phyloP scores from a whole-genome alignment of 2,888 invertebrate genomes.

The Eupithecia pulchellata region DNA sequence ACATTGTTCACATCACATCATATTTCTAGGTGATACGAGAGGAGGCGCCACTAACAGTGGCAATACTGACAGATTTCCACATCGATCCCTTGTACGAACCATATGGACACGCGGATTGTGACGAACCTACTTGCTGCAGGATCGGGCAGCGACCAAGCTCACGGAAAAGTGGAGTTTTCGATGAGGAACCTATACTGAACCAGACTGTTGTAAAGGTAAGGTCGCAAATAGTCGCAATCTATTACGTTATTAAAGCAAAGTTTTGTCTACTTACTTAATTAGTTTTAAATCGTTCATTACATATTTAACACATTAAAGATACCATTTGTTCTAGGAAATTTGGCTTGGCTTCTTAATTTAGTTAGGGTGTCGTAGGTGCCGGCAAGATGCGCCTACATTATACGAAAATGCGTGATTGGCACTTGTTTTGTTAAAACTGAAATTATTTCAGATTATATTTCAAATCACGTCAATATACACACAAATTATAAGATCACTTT shows the following conservation, averaged over 20 bases:
- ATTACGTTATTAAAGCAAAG: not conserved
- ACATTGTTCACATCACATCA: no score
- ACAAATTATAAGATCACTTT: no score
- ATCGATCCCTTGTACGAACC: slow-evolving; percentile 90
- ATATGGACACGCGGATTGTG: slow-evolving; percentile 89
- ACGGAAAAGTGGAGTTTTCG: slow-evolving; percentile 44
- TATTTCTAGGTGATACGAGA: slow-evolving; percentile 31
- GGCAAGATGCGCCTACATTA: no score
- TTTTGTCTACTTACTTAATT: no score
- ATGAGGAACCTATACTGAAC: slow-evolving; percentile 57
- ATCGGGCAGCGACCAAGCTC: slow-evolving; percentile 80
- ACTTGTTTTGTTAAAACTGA: not conserved
- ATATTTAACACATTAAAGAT: no score
- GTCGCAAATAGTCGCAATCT: not conserved
- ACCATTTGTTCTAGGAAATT: no score
- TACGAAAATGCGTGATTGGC: not conserved
- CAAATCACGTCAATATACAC: no score
- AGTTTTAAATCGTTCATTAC: no score
- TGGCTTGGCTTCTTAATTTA: no score
- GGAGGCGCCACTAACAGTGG: slow-evolving; percentile 75
- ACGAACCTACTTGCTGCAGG: slow-evolving; percentile 92
- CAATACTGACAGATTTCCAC: slow-evolving; percentile 92
- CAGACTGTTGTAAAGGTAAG: slow-evolving; percentile 52
- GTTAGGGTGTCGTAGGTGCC: no score
- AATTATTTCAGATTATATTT: no score